Evolutionary conservation across 2,797 vertebrate genomes (phyloP).

Genomic region (Chaetodon trifasciatus): DNA sequence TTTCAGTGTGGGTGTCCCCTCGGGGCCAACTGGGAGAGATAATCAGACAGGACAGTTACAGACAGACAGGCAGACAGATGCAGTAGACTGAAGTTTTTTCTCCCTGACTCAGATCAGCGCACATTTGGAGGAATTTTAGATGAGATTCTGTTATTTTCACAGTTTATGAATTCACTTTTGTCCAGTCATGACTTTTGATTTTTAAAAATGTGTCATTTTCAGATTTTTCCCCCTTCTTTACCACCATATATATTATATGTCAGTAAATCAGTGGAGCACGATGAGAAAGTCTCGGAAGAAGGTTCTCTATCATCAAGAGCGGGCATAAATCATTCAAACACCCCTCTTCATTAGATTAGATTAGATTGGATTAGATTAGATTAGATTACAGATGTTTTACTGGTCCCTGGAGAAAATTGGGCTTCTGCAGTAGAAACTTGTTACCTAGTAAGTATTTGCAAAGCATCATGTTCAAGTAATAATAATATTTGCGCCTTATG

Average conservation of each 20-base stretch:
- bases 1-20: conserved; percentile 84
- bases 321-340: conserved; percentile 1
- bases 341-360: conserved; percentile 15
- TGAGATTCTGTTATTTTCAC: conserved; percentile 11
- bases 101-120: conserved; percentile 42
- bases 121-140: conserved; percentile 40
- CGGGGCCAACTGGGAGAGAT: conserved; percentile 85
- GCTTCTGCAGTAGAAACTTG: neutral
- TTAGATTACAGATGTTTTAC: neutral
- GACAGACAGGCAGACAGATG: conserved; percentile 68
- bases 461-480: neutral
- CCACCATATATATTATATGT: neutral
- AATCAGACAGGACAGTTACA: conserved; percentile 82
- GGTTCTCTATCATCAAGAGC: neutral
- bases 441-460: neutral
- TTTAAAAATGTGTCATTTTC: conserved; percentile 1
- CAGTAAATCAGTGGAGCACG: neutral
- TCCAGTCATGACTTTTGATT: neutral
- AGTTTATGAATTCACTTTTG: conserved; percentile 10
- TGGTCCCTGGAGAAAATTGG: neutral
- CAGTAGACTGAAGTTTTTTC: conserved; percentile 54
- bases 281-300: neutral
- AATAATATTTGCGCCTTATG: neutral
- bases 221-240: neutral
- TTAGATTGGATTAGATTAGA: conserved; percentile 4